Conservation (phyloP, 2,888 invertebrate genomes). For the Drosophila austrosaltans region DNA sequence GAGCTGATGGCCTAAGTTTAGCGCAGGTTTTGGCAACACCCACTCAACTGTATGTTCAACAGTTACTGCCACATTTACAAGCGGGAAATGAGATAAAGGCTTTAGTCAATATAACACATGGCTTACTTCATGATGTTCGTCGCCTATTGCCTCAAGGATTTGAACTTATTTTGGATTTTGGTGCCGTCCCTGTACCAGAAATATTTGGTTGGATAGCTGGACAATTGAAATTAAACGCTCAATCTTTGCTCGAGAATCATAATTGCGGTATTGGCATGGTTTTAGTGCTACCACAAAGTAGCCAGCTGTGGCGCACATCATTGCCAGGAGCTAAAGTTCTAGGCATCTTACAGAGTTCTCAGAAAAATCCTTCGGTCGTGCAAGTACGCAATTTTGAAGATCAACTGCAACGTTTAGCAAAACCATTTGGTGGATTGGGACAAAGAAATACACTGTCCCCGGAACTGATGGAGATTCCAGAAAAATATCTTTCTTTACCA, state of each 20-base stretch:
- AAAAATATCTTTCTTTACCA: not conserved
- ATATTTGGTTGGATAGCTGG: slow-evolving; percentile 95
- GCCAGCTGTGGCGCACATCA: slow-evolving; percentile 84
- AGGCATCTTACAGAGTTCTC: slow-evolving; percentile 82
- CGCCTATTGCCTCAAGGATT: slow-evolving; percentile 90
- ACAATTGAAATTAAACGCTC: slow-evolving; percentile 88
- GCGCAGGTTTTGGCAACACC: slow-evolving; percentile 93
- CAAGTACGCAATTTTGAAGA: slow-evolving; percentile 89
- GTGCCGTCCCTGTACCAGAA: slow-evolving; percentile 88
- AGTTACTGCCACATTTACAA: slow-evolving; percentile 89
- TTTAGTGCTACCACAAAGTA: slow-evolving; percentile 87
- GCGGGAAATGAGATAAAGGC: slow-evolving; percentile 88
- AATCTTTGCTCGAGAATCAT: slow-evolving; percentile 94
- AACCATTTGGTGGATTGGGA: slow-evolving; percentile 76
- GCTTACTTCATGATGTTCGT: slow-evolving; percentile 94
- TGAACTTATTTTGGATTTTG: slow-evolving; percentile 88
- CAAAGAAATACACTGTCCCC: slow-evolving; percentile 8
- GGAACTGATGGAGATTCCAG: slow-evolving; percentile 47
- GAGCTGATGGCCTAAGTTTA: slow-evolving; percentile 85
- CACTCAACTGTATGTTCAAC: slow-evolving; percentile 93
- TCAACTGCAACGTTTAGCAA: slow-evolving; percentile 85
- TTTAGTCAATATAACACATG: slow-evolving; percentile 97
- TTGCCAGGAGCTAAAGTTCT: slow-evolving; percentile 84
- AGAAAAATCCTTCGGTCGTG: slow-evolving; percentile 49
- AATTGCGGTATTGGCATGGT: slow-evolving; percentile 98